Percentiles rank a stretch among this genome's conserved stretches.
Conservation (phyloP, 2,113 vertebrate species). For the Mastomys coucha region DNA sequence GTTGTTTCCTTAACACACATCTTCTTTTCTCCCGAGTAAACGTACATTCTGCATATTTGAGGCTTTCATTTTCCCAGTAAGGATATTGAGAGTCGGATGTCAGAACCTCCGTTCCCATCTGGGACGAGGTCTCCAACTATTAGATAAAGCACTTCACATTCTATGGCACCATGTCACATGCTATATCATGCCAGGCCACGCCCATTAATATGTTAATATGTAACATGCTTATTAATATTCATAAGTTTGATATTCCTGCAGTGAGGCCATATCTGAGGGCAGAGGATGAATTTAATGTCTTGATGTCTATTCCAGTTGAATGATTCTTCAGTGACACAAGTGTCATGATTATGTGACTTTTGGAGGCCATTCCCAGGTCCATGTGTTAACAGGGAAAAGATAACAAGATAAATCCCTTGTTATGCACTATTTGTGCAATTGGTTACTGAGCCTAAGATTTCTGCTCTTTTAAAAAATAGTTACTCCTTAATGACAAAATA, state of each 20-base stretch:
- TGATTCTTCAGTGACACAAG: neutral
- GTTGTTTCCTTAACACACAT: neutral
- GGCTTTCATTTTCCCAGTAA: neutral
- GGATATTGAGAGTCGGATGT: neutral
- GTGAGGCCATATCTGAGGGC: constrained; percentile 26
- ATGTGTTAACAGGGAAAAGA: neutral
- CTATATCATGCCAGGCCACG: neutral
- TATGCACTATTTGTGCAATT: constrained; percentile 5
- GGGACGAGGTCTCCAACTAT: neutral
- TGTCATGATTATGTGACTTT: neutral
- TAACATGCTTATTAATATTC: no score
- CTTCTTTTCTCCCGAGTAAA: constrained; percentile 15
- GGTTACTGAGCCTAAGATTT: neutral
- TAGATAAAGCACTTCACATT: neutral
- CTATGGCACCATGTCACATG: no score
- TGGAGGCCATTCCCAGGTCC: neutral
- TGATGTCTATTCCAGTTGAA: constrained; percentile 6
- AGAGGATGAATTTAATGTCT: constrained; percentile 30
- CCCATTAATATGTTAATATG: neutral
- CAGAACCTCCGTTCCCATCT: neutral
- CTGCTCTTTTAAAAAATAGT: neutral
- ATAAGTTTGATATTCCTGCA: neutral
- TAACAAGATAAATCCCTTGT: neutral
- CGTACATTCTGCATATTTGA: neutral
- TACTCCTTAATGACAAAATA: neutral